Base-by-base conservation (phyloP, 2,113 vertebrate species). In the Neotoma lepida region DNA sequence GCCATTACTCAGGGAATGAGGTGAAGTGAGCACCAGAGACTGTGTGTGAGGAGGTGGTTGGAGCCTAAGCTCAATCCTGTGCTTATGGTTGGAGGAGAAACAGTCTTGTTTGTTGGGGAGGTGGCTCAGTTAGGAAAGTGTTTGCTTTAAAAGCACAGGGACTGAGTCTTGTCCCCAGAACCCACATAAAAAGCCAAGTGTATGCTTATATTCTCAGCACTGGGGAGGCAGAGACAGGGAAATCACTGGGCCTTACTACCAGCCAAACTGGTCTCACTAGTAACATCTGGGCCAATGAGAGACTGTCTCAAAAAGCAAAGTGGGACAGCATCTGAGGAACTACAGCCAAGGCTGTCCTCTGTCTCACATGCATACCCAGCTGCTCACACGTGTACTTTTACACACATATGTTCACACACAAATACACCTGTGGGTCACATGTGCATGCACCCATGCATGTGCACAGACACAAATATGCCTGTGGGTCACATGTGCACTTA, bases 11-110 rank as follows among this genome's bases (percentile, higher is more conserved):
- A 14, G 35, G 2, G 44, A 61, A 70, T 33, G 4, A 49, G n/a
- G 1, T 2, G 6, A 35, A 2, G 20, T 4, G 30, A 66, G 28
- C 14, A 22, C 8, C 15, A 7, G 28, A 58, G 89, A 6, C 0
- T 44, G 0, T 4, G 39, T 41, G 22, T 22, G 58, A 78, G 17
- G n/a, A 30, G 14, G 15, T 15, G 44, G 41, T 12, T 2, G 2
- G 88, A 17, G 46, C 35, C 46, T 4, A 3, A 12, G 15, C 44
- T 2, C 26, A 90, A 13, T 10, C 61, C 15, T 66, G 56, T 63
- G 26, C 4, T 9, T 18, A 22, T 2, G 4, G 51, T 4, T 1
- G 30, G 51, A 86, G 58, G n/a, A 10, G 14, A n/a, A n/a, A 56
- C n/a, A 68, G 12, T 13, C 41, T 17, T 51, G 70, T 78, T 44